Base-by-base conservation (phyloP, 92 coral and sea anemone genomes). In the Parazoanthus swiftii region DNA sequence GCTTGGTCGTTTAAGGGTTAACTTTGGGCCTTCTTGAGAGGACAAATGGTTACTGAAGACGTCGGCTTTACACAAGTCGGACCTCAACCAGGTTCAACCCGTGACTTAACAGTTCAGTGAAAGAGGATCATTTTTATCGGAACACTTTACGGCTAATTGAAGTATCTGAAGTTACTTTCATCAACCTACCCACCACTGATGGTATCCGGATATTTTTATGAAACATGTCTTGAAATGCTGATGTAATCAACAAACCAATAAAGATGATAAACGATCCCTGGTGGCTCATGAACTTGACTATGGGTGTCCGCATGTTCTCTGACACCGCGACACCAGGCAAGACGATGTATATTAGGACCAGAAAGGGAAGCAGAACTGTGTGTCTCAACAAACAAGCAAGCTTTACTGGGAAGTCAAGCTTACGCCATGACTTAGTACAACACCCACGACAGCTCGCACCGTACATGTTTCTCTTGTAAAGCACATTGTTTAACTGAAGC, bases 261-360 rank as follows among this genome's bases (percentile, higher is more conserved):
- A 91, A 90, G 5, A 90, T 44, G 29, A 63, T 77, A 43, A 88
- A 81, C 26, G 93, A 86, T 11, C 93, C 88, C 4, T 88, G 80
- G 77, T 90, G 92, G 46, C 92, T 90, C 43, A 59, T 65, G 56
- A 80, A 90, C 87, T 90, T 90, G 76, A 87, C 79, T 35, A 88
- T 56, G 14, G 93, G 93, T 37, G 77, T 90, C 18, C 38, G 79
- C 90, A 90, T 7, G 1, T 73, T 73, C n/a, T 59, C 14, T 4
- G 91, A 80, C 51, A 90, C 48, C 67, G 70, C 8, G 37, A 68
- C 58, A 29, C 74, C 71, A 39, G 93, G 93, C n/a, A 68, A 86
- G 14, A 88, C 14, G 29, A 88, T 63, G 58, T 88, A 74, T 39
- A 90, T 46, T 21, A 88, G 50, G 3, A 86, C 86, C 59, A 90